Conservation (phyloP, 2,113 vertebrate species). For the Phalacrocorax pelagicus region DNA sequence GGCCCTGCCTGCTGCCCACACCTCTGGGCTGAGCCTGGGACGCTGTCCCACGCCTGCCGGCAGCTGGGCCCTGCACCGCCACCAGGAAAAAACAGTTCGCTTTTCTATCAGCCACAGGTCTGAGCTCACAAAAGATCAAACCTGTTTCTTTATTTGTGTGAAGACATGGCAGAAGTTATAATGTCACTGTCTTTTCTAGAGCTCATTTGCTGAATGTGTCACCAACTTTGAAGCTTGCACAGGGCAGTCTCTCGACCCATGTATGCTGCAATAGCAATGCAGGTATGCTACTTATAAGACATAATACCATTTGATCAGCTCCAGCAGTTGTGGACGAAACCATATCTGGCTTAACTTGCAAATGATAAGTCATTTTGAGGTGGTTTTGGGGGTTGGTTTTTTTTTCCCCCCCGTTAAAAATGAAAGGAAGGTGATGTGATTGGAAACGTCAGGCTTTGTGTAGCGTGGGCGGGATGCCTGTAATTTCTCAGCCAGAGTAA, state of each 20-base stretch:
- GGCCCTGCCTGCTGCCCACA: background rate
- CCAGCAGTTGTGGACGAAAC: background rate
- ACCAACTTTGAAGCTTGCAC: background rate
- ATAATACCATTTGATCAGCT: background rate
- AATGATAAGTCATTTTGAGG: background rate
- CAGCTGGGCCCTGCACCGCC: background rate
- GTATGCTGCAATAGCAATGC: background rate
- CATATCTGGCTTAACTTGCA: background rate
- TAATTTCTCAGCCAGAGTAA: background rate
- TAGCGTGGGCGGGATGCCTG: background rate
- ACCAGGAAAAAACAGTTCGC: background rate
- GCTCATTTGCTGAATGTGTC: background rate
- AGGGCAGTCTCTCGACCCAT: background rate
- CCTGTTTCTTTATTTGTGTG: background rate
- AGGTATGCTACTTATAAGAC: background rate
- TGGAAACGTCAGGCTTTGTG: background rate
- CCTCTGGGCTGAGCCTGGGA: background rate
- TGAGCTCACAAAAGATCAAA: background rate
- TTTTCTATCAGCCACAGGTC: background rate
- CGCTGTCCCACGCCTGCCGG: background rate
- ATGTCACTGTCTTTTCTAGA: background rate
- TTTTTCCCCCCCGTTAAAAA: background rate
- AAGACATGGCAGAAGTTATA: background rate
- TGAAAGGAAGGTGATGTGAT: background rate
- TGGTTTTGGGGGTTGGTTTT: background rate